phyloP scores from a whole-genome alignment of 1,140 invertebrate genomes.

The Drosophila orena region DNA sequence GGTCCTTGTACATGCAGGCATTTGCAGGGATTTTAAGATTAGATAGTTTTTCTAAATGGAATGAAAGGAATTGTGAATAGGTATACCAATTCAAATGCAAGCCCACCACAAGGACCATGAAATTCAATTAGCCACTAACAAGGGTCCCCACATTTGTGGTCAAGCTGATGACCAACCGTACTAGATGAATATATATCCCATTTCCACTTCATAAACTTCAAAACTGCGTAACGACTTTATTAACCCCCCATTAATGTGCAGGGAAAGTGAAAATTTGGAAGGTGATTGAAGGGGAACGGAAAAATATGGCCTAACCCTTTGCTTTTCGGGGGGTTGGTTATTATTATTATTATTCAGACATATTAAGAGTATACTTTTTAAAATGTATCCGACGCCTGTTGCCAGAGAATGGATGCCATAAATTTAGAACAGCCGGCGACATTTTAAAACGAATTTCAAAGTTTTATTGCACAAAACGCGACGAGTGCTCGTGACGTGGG shows the following conservation, averaged over 20 bases:
- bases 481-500: conserved; percentile 73
- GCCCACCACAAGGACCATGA: conserved; percentile 14
- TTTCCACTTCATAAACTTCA: conserved; percentile 1
- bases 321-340: conserved; percentile 10
- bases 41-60: too few relatives aligned
- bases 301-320: conserved; percentile 30
- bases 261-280: conserved; percentile 24
- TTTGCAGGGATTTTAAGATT: not conserved
- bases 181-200: conserved; percentile 9
- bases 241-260: conserved; percentile 34
- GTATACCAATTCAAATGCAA: not conserved
- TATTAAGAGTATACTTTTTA: conserved; percentile 61
- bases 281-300: conserved; percentile 25
- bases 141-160: conserved; percentile 37
- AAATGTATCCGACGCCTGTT: conserved; percentile 60
- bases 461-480: conserved; percentile 71
- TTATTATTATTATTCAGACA: conserved; percentile 48
- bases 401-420: conserved; percentile 64
- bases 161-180: conserved; percentile 32
- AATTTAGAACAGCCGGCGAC: conserved; percentile 75
- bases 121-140: conserved; percentile 44
- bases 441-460: conserved; percentile 80
- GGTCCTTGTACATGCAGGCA: not conserved
- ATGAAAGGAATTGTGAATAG: too few relatives aligned
- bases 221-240: conserved; percentile 31